Evolutionary conservation across 2,888 invertebrate genomes (phyloP), one percentile per base, ranked within the genome.

Genomic region (Drosophila diplacantha): DNA sequence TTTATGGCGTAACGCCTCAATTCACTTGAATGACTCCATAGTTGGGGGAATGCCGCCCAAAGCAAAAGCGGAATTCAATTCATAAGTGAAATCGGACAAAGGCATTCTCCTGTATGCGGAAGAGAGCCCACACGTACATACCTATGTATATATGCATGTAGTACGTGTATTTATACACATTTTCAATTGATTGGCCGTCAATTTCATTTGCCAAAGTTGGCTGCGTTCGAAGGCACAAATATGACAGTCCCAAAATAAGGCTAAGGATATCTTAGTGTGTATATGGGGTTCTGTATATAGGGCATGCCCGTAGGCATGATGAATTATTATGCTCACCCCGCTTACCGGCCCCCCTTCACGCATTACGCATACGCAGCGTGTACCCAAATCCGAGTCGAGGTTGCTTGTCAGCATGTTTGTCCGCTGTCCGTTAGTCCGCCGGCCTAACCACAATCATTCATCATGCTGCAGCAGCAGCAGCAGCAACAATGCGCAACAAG

Each of bases 131-230:
- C 1, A 12, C 8, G 35, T 35, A 43, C 8, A 50, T 39, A 43
- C 46, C 31, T 50, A 18, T 47, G 12, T 29, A 8, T 37, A n/a
- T 52, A 37, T 20, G 32, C n/a, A n/a, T n/a, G n/a, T n/a, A n/a
- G n/a, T n/a, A n/a, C n/a, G n/a, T n/a, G n/a, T 52, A 63, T 72
- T 39, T 58, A 44, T 65, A 58, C 61, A 66, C 56, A 73, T 74
- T 65, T 71, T 78, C 83, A 83, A 83, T 80, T 83, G 83, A 81
- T 81, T 81, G 83, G 81, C 72, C 79, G 74, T 81, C 80, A 83
- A 83, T 78, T 78, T 81, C 61, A 68, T 74, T 75, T 73, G 68
- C 61, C 69, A 64, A 65, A 44, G 46, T 60, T 51, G 34, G 51
- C 51, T 50, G 68, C 44, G 55, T 41, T 65, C 58, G 59, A 69